These are phyloP conservation scores for Heliconius congener DNA, from an alignment of 1,140 invertebrate genomes.

Conservation along the genomic window DNA sequence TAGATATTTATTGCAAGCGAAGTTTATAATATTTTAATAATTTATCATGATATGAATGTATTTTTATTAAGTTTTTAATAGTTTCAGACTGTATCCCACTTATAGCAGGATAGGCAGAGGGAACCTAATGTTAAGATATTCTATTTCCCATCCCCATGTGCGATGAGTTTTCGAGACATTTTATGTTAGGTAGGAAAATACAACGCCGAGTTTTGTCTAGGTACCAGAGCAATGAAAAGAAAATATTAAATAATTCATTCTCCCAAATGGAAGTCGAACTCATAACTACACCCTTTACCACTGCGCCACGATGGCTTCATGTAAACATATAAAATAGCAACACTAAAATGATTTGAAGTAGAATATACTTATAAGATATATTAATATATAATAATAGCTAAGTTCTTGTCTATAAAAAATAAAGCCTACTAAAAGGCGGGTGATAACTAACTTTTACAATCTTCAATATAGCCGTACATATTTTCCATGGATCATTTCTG, in stretches of 20 bases:
- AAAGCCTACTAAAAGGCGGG: slow-evolving; percentile 33
- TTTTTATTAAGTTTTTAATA: too few relatives aligned
- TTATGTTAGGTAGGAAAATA: not conserved
- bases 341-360: not conserved
- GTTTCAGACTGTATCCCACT: not conserved
- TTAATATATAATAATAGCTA: slow-evolving; percentile 24
- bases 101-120: not conserved
- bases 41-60: too few relatives aligned
- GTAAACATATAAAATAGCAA: too few relatives aligned
- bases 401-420: slow-evolving; percentile 33
- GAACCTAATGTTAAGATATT: not conserved
- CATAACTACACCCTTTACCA: too few relatives aligned
- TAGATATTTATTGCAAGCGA: not conserved
- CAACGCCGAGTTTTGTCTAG: not conserved
- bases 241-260: not conserved
- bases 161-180: not conserved
- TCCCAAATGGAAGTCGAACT: too few relatives aligned
- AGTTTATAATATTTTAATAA: not conserved
- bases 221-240: not conserved
- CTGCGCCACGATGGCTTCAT: too few relatives aligned
- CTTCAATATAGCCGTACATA: slow-evolving; percentile 41
- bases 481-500: slow-evolving; percentile 54
- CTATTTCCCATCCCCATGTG: not conserved
- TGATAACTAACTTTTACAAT: slow-evolving; percentile 44
- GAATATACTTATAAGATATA: slow-evolving; percentile 28